These are phyloP conservation scores for Alligator mississippiensis DNA, from an alignment of 2,113 vertebrate species.

Conservation along the genomic window DNA sequence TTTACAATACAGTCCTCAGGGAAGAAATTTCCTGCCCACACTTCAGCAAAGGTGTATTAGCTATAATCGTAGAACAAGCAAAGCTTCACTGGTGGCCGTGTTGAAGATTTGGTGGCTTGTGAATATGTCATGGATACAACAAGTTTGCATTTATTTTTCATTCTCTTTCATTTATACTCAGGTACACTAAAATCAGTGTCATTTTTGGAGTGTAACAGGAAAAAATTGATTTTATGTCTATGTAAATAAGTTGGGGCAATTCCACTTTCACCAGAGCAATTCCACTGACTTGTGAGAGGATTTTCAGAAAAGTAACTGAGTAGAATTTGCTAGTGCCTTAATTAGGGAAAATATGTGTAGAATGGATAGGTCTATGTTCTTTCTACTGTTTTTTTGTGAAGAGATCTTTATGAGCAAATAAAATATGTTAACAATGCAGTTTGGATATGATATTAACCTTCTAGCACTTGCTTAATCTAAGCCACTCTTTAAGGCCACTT, in stretches of 20 bases:
- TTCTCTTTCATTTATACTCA: background rate
- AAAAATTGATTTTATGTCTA: background rate
- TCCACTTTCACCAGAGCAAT: background rate
- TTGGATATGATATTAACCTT: background rate
- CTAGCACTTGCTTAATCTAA: background rate
- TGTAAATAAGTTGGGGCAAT: background rate
- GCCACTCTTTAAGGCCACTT: background rate
- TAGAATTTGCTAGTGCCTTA: background rate
- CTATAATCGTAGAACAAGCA: background rate
- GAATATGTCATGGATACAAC: accelerated
- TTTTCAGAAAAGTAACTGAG: background rate
- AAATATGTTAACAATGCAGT: background rate
- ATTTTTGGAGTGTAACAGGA: background rate
- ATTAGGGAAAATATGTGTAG: background rate
- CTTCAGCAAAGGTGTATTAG: background rate
- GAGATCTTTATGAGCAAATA: background rate
- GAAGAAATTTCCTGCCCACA: background rate
- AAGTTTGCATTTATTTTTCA: background rate
- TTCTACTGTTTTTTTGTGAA: background rate
- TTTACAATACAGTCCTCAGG: background rate
- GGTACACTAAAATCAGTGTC: background rate
- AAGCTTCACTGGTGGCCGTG: accelerated
- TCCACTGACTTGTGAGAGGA: background rate
- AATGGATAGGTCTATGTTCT: background rate
- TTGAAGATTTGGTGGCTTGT: accelerated